Evolutionary conservation across 2,888 invertebrate species (phyloP), one percentile per base, ranked within the genome.

Genomic region (Monopis laevigella): DNA sequence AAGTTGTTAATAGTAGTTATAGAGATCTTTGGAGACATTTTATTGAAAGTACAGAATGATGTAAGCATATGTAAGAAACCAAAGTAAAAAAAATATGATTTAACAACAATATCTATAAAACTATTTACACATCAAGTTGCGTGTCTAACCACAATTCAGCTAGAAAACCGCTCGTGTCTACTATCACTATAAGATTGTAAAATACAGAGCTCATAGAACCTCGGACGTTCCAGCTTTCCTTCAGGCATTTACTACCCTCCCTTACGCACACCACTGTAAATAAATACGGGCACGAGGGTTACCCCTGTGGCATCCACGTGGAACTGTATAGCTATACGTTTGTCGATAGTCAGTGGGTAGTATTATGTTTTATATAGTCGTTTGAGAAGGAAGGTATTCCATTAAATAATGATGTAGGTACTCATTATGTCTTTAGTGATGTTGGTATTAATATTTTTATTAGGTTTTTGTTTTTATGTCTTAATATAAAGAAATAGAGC

Each of bases 141-240:
- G 39, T 39, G 39, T 27, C 14, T 39, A 13, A 27, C 24, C 8
- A 13, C 17, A 39, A 24, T 39, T 39, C 16, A 27, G 24, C 10
- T 27, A 27, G 12, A 39, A 39, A 39, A 27, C 27, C 26, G 39
- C 39, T 39, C 39, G 10, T 27, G 39, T 39, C 27, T n/a, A 24
- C 27, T 26, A 26, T 27, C 26, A 39, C 8, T 38, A 39, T 26
- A n/a, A 39, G 27, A 27, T 27, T 39, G 39, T 39, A 39, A 39
- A 39, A 26, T 18, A 19, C 27, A 21, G 21, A 21, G 36, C 36
- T 11, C 14, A n/a, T n/a, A n/a, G 17, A 16, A 21, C 21, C 21
- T 14, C 34, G 34, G 17, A 8, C n/a, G n/a, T 10, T 17, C 16
- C 17, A 34, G 17, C 36, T 13, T 36, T 36, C 36, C 36, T 36